Percentiles rank a stretch among this genome's conserved stretches.
These are phyloP conservation scores for Menidia beryllina DNA, from an alignment of 2,113 vertebrate species.

Conservation along the genomic window DNA sequence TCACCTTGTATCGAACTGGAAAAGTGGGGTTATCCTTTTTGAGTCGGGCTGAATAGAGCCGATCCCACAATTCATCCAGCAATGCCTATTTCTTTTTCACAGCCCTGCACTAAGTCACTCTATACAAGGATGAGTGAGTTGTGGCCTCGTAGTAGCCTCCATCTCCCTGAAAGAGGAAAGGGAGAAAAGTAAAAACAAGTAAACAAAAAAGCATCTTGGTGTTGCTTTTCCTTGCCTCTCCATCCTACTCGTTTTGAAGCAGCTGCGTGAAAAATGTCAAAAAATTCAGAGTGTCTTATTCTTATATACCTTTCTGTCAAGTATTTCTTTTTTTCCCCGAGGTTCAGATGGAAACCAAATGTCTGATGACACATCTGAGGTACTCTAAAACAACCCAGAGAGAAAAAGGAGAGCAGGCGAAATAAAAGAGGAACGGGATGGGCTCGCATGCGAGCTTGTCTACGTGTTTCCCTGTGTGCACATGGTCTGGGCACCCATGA, in stretches of 20 bases:
- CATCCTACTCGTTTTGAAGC: conserved; percentile 74
- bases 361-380: conserved; percentile 83
- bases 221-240: conserved; percentile 73
- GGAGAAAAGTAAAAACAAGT: conserved; percentile 77
- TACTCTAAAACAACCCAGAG: conserved; percentile 67
- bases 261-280: conserved; percentile 76
- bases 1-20: conserved; percentile 66
- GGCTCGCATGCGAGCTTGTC: conserved; percentile 33
- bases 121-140: conserved; percentile 75
- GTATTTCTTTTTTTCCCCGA: conserved; percentile 73
- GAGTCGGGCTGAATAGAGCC: conserved; percentile 69
- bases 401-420: conserved; percentile 64
- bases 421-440: conserved; percentile 40
- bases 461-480: conserved; percentile 18
- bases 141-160: conserved; percentile 75
- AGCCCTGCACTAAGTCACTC: conserved; percentile 56
- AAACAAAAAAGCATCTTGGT: conserved; percentile 72
- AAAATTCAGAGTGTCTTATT: conserved; percentile 76
- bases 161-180: conserved; percentile 69
- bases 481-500: conserved; percentile 5
- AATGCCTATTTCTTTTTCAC: conserved; percentile 71
- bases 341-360: conserved; percentile 80
- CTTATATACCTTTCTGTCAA: conserved; percentile 80
- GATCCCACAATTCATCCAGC: conserved; percentile 75
- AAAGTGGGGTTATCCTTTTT: conserved; percentile 69